A percentile compares a stretch with the other conserved stretches of the same genome.
Conservation (phyloP, 2,797 vertebrate species). For the Dendrocincla tyrannina region DNA sequence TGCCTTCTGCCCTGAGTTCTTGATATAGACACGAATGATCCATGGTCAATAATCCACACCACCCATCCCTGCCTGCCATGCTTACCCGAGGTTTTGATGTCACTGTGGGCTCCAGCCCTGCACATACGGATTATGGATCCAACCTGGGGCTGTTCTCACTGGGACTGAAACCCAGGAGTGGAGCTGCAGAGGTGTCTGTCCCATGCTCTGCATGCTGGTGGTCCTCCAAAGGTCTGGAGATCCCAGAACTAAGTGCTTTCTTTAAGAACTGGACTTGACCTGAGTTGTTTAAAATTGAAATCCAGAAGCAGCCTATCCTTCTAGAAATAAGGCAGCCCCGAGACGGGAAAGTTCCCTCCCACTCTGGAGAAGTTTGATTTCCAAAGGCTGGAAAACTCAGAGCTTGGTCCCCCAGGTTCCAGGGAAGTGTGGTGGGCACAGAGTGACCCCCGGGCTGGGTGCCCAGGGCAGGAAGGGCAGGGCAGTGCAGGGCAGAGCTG, state of each 20-base stretch:
- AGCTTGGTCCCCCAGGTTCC: not conserved
- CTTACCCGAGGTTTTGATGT: not conserved
- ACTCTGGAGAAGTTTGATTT: not conserved
- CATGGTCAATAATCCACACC: not conserved
- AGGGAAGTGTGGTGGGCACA: not conserved
- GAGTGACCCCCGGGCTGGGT: not conserved
- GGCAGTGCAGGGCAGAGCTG: not conserved
- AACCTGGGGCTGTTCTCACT: accelerated
- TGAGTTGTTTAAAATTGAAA: not conserved
- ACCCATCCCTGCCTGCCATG: not conserved
- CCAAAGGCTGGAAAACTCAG: not conserved
- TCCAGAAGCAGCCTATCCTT: not conserved
- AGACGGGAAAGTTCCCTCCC: not conserved
- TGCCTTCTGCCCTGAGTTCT: not conserved
- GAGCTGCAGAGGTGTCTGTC: not conserved
- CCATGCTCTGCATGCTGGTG: not conserved
- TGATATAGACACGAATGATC: not conserved
- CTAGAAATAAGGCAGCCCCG: not conserved
- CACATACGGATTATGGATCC: accelerated
- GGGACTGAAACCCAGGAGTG: not conserved
- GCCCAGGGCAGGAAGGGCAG: not conserved
- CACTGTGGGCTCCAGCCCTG: not conserved
- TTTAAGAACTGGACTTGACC: not conserved
- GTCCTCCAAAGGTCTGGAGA: not conserved
- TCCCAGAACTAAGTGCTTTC: not conserved